Base-by-base conservation (phyloP, 2,113 vertebrate genomes). In the Heloderma charlesbogerti region DNA sequence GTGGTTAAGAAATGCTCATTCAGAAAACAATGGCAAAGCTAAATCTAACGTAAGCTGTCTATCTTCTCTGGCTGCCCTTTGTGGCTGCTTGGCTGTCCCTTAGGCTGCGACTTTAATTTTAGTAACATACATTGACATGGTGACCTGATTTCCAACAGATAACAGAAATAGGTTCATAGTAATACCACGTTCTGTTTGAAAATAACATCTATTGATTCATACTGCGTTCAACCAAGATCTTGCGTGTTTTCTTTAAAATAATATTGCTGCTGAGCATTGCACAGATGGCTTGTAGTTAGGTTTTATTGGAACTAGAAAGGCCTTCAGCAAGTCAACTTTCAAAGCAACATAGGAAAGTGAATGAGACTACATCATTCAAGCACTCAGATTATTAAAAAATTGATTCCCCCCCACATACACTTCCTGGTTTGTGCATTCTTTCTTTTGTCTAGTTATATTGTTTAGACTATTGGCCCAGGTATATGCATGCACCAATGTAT, bases 161-260 rank as follows among this genome's bases (percentile, higher is more conserved):
- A 91, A 57, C 75, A 45, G 84, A 87, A 72, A 72, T 81, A 63
- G 77, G 48, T 72, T 60, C 77, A 72, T 86, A 34, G 18, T 71
- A 81, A 87, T 91, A 45, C 63, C 37, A 86, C 29, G 34, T 71
- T 84, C 48, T 72, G 13, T 74, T 83, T 89, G 75, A 81, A 91
- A 91, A 87, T 81, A 80, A 87, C 77, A 91, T 87, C 75, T 87
- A 84, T 86, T 87, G 77, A 91, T 87, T 91, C 77, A 91, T 81
- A 60, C 66, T 71, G 25, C 16, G 69, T 57, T 54, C 74, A 57
- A 31, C 63, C 45, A 79, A 86, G 60, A 69, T 71, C 20, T 81
- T n/a, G 31, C 27, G 31, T 54, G 6, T 67, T 90, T 72, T 60
- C 67, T 87, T 60, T 80, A 69, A 80, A 80, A 81, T 34, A 72